Base-by-base conservation (phyloP, 1,140 invertebrate genomes). In the Cyrtorhinus lividipennis region DNA sequence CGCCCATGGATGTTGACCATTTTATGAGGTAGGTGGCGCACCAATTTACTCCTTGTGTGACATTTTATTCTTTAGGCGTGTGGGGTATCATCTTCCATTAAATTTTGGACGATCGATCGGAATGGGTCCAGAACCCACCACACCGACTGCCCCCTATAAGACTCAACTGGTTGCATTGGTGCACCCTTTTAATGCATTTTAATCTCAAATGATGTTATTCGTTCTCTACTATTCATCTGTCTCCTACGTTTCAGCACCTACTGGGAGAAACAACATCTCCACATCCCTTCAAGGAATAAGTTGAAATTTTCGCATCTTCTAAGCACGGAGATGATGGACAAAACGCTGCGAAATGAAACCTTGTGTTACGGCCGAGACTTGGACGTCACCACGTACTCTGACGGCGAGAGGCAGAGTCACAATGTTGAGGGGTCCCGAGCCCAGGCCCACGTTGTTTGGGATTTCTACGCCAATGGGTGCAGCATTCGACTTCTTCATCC, bases 401-500 rank as follows among this genome's bases (percentile, higher is more conserved):
- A 94, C 76, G 88, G 84, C 2, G 71, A 80, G 61, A 81, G 91
- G 68, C 82, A 93, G 74, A 95, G 90, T 1, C 84, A 88, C 66
- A 95, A 95, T 76, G 88, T 86, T 22, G 64, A 64, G 66, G 48
- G 48, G 3, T 68, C 68, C 2, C 71, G 75, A 30, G 85, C 82
- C 24, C 75, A 83, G 68, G 82, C 92, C 2, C 81, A 86, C 61
- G 76, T 87, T 18, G 86, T 97, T 0, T 96, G 93, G 92, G 90
- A 94, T 74, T 90, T 83, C 73, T 97, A 92, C 73, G 74, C 81
- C 64, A 88, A 92, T 71, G 92, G 92, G 0, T 95, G 92, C 72
- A 95, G 92, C 65, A 76, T 98, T 20, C 80, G 95, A 61, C 75
- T 98, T 67, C 74, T 98, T 12, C 98, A 98, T 77, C 96, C 96